phyloP scores from a whole-genome alignment of 2,888 invertebrate genomes.

The Parnassius apollo region DNA sequence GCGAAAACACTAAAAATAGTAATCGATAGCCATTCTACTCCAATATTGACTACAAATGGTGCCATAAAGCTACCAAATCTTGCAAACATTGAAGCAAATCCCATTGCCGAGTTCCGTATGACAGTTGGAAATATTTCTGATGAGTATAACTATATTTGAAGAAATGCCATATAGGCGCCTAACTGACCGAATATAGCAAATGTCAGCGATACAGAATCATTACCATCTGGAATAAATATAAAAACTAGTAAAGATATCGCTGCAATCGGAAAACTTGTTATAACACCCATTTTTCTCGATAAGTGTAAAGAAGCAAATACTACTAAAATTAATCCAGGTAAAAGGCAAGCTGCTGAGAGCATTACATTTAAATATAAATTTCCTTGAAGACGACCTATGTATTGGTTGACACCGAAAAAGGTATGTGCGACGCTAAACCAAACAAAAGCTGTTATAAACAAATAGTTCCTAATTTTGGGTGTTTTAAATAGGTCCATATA shows the following conservation, averaged over 20 bases:
- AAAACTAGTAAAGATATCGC: slow-evolving; percentile 58
- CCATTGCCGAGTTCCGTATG: slow-evolving; percentile 89
- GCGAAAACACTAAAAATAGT: slow-evolving; percentile 60
- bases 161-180: slow-evolving; percentile 85
- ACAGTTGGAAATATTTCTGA: slow-evolving; percentile 91
- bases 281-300: slow-evolving; percentile 54
- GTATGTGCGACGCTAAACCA: slow-evolving; percentile 91
- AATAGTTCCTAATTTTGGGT: slow-evolving; percentile 84
- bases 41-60: slow-evolving; percentile 83
- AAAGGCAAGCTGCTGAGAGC: slow-evolving; percentile 78
- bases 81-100: slow-evolving; percentile 85
- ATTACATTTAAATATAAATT: slow-evolving; percentile 91
- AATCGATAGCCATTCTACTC: slow-evolving; percentile 63
- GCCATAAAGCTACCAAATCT: slow-evolving; percentile 85
- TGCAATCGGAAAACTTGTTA: slow-evolving; percentile 53
- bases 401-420: slow-evolving; percentile 91
- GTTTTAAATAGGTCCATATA: slow-evolving; percentile 84
- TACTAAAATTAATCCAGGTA: slow-evolving; percentile 55
- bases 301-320: slow-evolving; percentile 55
- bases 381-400: slow-evolving; percentile 87
- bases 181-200: slow-evolving; percentile 88
- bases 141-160: slow-evolving; percentile 85
- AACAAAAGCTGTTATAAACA: slow-evolving; percentile 84
- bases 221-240: slow-evolving; percentile 53
- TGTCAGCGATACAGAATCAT: slow-evolving; percentile 77